A percentile compares a stretch with the other conserved stretches of the same genome.
phyloP scores from a whole-genome alignment of 2,113 vertebrate species.

The Nerophis lumbriciformis region DNA sequence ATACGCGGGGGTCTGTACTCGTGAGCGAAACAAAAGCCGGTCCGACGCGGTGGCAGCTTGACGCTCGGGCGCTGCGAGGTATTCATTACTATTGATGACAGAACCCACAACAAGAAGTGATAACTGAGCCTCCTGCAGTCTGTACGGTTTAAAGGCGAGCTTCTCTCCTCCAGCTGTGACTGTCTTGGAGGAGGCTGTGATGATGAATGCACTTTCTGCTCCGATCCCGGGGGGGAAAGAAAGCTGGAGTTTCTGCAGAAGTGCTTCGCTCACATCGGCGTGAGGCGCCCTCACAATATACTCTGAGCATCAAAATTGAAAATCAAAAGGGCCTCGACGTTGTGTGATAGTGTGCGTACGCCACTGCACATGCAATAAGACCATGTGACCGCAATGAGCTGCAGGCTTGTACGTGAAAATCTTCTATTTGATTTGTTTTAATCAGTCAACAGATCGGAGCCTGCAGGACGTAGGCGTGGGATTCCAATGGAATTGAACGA shows the following conservation, averaged over 20 bases:
- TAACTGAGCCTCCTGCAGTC: slow-evolving; percentile 64
- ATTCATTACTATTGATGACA: slow-evolving; percentile 69
- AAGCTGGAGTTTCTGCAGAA: slow-evolving; percentile 44
- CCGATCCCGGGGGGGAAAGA: slow-evolving; percentile 36
- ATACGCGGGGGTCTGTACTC: slow-evolving; percentile 7
- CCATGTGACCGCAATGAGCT: slow-evolving; percentile 25
- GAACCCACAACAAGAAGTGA: slow-evolving; percentile 65
- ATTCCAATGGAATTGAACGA: slow-evolving; percentile 16
- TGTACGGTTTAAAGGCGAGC: slow-evolving; percentile 62
- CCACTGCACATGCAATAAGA: slow-evolving; percentile 34
- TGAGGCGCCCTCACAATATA: slow-evolving; percentile 30
- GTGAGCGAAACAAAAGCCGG: slow-evolving; percentile 38
- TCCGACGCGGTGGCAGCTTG: slow-evolving; percentile 36
- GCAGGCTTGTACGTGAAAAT: slow-evolving; percentile 17
- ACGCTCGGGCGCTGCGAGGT: slow-evolving; percentile 59
- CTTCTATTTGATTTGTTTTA: slow-evolving; percentile 1
- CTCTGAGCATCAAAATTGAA: slow-evolving; percentile 27
- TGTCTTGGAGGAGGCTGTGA: slow-evolving; percentile 50
- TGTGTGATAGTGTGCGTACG: slow-evolving; percentile 19
- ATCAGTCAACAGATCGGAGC: slow-evolving; percentile 25
- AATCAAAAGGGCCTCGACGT: slow-evolving; percentile 25
- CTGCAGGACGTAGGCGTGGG: slow-evolving; percentile 7
- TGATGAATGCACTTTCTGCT: slow-evolving; percentile 65
- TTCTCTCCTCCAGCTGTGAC: slow-evolving; percentile 60
- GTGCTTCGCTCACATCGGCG: slow-evolving; percentile 35